Percentiles rank a stretch among this genome's conserved stretches.
These are phyloP conservation scores for Catostylus mosaicus DNA, from an alignment of 30 jellyfish, hydroid and myxozoan species.

Conservation along the genomic window DNA sequence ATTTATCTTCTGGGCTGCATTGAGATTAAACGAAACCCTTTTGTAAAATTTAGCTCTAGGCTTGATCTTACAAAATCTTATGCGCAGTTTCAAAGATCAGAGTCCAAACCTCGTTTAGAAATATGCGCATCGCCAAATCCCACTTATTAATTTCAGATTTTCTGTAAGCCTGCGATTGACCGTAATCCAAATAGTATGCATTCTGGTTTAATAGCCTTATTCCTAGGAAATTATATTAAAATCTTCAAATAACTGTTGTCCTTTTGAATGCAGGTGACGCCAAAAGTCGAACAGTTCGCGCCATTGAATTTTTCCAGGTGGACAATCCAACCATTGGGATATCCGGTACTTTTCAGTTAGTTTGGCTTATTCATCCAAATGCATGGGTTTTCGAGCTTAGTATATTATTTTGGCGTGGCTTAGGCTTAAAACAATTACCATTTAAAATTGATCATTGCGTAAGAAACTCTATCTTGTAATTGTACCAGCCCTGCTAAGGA, in stretches of 20 bases:
- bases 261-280: constrained; percentile 15
- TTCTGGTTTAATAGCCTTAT: not conserved
- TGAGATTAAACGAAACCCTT: not conserved
- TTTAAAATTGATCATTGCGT: too few relatives aligned
- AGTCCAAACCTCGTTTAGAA: not conserved
- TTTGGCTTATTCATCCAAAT: not conserved
- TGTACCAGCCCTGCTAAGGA: too few relatives aligned
- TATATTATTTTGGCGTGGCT: not conserved
- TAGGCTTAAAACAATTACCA: too few relatives aligned
- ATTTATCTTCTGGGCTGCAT: too few relatives aligned
- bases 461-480: too few relatives aligned
- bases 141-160: constrained; percentile 2
- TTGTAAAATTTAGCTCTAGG: not conserved
- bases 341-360: not conserved
- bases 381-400: not conserved
- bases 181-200: not conserved
- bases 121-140: not conserved
- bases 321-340: not conserved
- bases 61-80: not conserved
- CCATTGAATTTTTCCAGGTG: not conserved
- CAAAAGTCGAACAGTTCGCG: not conserved
- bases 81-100: not conserved
- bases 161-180: not conserved
- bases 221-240: constrained; percentile 9
- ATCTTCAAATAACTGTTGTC: constrained; percentile 9